Base-by-base conservation (phyloP, 2,113 vertebrate species). In the Pachyramphus minor region DNA sequence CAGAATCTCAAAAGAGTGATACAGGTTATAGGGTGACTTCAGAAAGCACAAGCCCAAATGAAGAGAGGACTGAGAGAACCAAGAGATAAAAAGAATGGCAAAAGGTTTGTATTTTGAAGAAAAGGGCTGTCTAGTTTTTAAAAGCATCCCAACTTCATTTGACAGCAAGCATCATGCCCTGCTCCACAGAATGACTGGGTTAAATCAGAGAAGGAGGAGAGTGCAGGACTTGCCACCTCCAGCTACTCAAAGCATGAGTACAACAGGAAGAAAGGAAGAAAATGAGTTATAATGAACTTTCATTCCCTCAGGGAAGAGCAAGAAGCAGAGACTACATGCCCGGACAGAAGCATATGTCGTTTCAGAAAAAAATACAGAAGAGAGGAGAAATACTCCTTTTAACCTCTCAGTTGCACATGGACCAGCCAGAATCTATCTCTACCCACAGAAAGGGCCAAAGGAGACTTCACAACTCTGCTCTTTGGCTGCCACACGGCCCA, bases 1-100 rank as follows among this genome's bases (percentile, higher is more conserved):
- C 59, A 85, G 89, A 81, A 94, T 90, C 83, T 96, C 66, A 50
- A 79, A 92, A 91, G 83, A 94, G 81, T 49, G 75, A 92, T 72
- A 83, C 23, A 53, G 89, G 94, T 90, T 95, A 79, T 12, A 83
- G 55, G 55, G 35, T 78, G 77, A 86, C 56, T 89, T 95, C 69
- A 35, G 82, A 85, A 95, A 95, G 88, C 37, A 74, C 28, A 62
- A 55, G 58, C 67, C 62, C 59, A 77, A 86, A 90, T 14, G 19
- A 82, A 58, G 63, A 91, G 80, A 94, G 42, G 47, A 80, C 20
- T 63, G 14, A 14, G 22, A 81, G 16, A 83, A 14, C 49, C 16
- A 20, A 91, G 37, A 63, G 12, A 55, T 3, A 55, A 87, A 87
- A 71, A 12, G 15, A 68, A 90, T n/a, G 24, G 56, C 35, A 63